Conservation (phyloP, 2,797 vertebrate species). For the Chiloscyllium punctatum region DNA sequence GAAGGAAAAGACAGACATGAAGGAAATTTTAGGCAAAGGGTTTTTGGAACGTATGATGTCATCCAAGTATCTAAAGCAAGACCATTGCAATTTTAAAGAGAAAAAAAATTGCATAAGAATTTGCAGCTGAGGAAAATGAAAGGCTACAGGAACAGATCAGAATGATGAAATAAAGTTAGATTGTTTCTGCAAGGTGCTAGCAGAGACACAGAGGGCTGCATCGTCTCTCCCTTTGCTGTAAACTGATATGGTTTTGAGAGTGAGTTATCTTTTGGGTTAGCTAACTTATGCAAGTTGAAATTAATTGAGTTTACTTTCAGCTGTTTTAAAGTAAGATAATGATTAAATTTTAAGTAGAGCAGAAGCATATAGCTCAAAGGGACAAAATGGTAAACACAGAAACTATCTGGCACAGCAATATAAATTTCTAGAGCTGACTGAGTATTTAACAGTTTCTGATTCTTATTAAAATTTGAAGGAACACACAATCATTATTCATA, state of each 20-base stretch:
- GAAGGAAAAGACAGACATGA: background rate
- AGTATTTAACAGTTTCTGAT: background rate
- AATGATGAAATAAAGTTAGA: background rate
- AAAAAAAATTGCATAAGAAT: no score
- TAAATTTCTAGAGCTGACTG: background rate
- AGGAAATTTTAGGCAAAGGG: background rate
- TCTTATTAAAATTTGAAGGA: background rate
- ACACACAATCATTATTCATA: background rate
- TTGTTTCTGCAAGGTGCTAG: background rate
- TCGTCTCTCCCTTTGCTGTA: background rate
- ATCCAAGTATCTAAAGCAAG: background rate
- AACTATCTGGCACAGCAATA: background rate
- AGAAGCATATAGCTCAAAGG: background rate
- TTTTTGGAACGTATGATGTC: background rate
- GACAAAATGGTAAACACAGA: background rate
- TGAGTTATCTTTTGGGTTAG: background rate
- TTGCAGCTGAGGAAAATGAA: background rate
- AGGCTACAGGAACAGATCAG: background rate
- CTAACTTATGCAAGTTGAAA: background rate
- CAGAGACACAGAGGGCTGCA: background rate
- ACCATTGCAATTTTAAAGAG: background rate
- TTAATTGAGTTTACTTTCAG: conserved; percentile 11
- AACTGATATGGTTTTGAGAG: background rate
- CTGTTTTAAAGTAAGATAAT: background rate
- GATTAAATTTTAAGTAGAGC: background rate